Evolutionary conservation across 2,797 vertebrate species (phyloP), one percentile per base, ranked within the genome.

Genomic region (Oryzias sinensis): DNA sequence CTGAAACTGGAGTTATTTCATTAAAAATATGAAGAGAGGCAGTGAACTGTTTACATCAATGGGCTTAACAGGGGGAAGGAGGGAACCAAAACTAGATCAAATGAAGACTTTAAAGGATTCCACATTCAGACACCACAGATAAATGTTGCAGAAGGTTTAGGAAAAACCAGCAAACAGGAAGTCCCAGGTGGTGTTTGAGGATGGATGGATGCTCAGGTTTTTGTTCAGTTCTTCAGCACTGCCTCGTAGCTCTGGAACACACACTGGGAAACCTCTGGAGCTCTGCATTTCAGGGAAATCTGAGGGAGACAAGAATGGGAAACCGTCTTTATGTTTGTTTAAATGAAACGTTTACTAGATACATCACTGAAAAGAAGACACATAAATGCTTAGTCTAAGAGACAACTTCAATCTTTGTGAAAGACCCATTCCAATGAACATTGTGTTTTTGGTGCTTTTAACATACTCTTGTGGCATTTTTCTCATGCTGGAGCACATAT

Each of bases 231-330:
- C 92, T 95, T 97, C 90, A 99, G 90, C 76, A 95, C 92, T 4
- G 92, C 88, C 82, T 99, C 96, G 0, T 96, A 96, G 85, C 93
- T 93, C 88, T 97, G 96, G 93, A 90, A 94, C 67, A 98, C 76
- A 14, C 92, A 94, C 86, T 93, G 95, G 65, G 92, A 92, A 46
- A 98, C 96, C 72, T 98, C 97, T 0, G 94, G 92, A 0, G 96
- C 97, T 79, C 96, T 91, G 79, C 97, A 97, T 84, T 96, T 98
- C 85, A 99, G 82, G 46, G 94, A 96, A 25, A 98, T 79, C 97
- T 99, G 90, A 4, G 15, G 59, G 33, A 76, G 49, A 71, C 41
- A 68, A 59, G 45, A 68, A 37, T 49, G 37, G 2, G 27, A 6
- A 18, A 65, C 4, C 43, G 53, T 6, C 18, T 16, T 59, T 2